phyloP scores from a whole-genome alignment of 2,113 vertebrate species.

The Engystomops pustulosus region DNA sequence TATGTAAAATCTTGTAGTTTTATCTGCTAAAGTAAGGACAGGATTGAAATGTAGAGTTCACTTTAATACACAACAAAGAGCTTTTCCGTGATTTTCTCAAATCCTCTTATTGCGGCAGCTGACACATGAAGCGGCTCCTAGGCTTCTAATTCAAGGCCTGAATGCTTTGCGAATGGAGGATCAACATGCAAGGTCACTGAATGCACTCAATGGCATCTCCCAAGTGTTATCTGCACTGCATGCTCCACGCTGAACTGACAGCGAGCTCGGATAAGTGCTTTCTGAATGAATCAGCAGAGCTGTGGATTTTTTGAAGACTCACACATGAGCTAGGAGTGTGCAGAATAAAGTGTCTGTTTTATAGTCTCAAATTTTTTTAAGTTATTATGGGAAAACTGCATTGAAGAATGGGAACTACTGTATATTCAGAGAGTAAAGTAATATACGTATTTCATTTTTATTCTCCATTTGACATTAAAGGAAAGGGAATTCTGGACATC shows the following conservation, averaged over 20 bases:
- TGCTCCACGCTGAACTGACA: not conserved
- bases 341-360: not conserved
- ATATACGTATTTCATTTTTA: no score
- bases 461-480: no score
- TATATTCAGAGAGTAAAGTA: no score
- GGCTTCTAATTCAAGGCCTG: conserved; percentile 12
- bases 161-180: not conserved
- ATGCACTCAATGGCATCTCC: not conserved
- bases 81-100: conserved; percentile 35
- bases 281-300: not conserved
- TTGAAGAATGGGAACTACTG: no score
- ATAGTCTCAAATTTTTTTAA: no score
- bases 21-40: not conserved
- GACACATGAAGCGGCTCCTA: not conserved
- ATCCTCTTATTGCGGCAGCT: conserved; percentile 46
- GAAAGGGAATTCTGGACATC: no score
- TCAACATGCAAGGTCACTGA: not conserved
- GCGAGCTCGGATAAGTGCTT: not conserved
- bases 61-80: not conserved
- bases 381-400: no score
- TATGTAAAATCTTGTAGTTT: no score
- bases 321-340: not conserved
- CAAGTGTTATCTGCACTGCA: not conserved
- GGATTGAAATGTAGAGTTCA: conserved; percentile 6
- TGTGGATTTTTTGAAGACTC: not conserved